phyloP scores from a whole-genome alignment of 2,888 invertebrate genomes.

The Melanostoma scalare region DNA sequence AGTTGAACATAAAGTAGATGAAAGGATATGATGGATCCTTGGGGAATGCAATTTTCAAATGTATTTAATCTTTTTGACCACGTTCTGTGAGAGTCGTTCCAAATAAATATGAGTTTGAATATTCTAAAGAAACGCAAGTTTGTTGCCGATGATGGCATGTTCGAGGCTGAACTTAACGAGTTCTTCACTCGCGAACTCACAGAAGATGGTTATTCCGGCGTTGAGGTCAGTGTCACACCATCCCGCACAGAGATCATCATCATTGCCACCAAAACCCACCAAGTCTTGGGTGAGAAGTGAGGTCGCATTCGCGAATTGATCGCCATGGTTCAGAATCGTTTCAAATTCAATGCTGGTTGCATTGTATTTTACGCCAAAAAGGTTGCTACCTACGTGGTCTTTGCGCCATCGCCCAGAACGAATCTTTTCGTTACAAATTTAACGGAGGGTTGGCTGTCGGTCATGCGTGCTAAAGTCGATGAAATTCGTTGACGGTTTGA shows the following conservation, averaged over 20 bases:
- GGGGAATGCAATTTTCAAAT: no score
- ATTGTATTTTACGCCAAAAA: constrained; percentile 99
- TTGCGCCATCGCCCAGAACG: constrained; percentile 99
- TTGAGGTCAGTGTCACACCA: constrained; percentile 98
- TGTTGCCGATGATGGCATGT: constrained; percentile 99
- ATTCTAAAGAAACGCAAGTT: constrained; percentile 88
- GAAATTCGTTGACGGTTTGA: constrained; percentile 99
- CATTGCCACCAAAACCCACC: constrained; percentile 99
- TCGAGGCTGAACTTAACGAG: constrained; percentile 99
- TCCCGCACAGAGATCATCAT: constrained; percentile 99
- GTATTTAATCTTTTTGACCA: constrained; percentile 79
- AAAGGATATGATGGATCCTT: no score
- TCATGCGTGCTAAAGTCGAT: constrained; percentile 99
- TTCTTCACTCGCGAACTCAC: constrained; percentile 99
- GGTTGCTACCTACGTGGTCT: constrained; percentile 98
- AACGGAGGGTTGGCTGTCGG: constrained; percentile 94
- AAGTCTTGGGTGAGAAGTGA: constrained; percentile 98
- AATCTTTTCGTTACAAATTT: constrained; percentile 98
- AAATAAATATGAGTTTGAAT: constrained; percentile 81
- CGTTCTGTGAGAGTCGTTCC: constrained; percentile 81
- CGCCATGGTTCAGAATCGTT: constrained; percentile 98
- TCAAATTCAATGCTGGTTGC: constrained; percentile 96
- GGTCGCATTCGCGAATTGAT: constrained; percentile 98
- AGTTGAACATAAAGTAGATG: no score
- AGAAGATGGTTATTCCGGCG: constrained; percentile 99